A percentile compares a stretch with the other conserved stretches of the same genome.
These are phyloP conservation scores for Trypoxylus dichotomus DNA, from an alignment of 1,140 invertebrate genomes.

Conservation along the genomic window DNA sequence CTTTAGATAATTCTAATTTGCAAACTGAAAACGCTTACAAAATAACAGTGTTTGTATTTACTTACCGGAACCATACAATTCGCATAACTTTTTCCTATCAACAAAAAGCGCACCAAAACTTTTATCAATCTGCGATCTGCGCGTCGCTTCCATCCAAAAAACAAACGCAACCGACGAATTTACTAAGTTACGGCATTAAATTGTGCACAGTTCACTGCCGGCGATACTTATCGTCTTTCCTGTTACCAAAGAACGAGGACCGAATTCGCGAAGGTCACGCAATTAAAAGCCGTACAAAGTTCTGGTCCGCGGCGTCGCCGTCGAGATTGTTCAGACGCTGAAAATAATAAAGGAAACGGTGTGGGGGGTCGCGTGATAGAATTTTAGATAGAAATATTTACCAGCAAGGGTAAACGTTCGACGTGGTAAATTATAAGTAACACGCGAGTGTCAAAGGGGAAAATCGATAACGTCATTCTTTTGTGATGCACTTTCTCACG, in stretches of 20 bases:
- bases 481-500: too few relatives aligned
- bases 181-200: not conserved
- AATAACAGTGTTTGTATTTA: too few relatives aligned
- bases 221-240: not conserved
- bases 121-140: slow-evolving; percentile 1
- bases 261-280: slow-evolving; percentile 15
- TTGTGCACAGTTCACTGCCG: not conserved
- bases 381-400: not conserved
- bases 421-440: not conserved
- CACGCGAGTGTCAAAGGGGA: not conserved
- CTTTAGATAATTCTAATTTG: too few relatives aligned
- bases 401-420: not conserved
- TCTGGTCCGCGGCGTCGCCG: not conserved
- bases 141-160: not conserved
- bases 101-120: not conserved
- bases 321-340: not conserved
- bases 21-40: too few relatives aligned
- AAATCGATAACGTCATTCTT: not conserved
- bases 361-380: not conserved
- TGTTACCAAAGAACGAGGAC: not conserved
- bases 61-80: too few relatives aligned
- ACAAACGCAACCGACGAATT: not conserved
- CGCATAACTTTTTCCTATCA: not conserved
- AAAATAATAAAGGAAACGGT: slow-evolving; percentile 13
- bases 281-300: not conserved